Base-by-base conservation (phyloP, 2,113 vertebrate genomes). In the Dipodomys spectabilis region DNA sequence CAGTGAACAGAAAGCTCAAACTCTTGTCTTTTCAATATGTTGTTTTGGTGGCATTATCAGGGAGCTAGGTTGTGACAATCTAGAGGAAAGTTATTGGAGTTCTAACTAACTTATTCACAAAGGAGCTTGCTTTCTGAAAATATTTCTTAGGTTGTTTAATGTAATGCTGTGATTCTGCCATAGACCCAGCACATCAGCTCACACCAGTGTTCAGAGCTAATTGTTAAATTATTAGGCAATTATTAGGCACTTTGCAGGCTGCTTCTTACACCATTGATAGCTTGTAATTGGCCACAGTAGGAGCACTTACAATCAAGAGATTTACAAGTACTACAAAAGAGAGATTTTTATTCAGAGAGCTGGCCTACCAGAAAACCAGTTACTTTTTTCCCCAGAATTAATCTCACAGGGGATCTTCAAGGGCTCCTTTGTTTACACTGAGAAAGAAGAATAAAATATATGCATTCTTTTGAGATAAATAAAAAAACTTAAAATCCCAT, bases 241-340 rank as follows among this genome's bases (percentile, higher is more conserved):
- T 82, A 86, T 94, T 82, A 90, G 79, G 28, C 49, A n/a, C 44
- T 86, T 93, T 92, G 74, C 19, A 94, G 88, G 27, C 67, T 92
- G 11, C 30, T 93, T 64, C 11, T 90, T 94, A 91, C 71, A 87
- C 69, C 15, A 85, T 65, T 74, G 57, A 69, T 71, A 78, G 53
- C 65, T 74, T 90, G 92, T 93, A 77, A 75, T 74, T 85, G 67
- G 22, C 27, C 71, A 74, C 75, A 28, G 45, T 84, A 65, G 74
- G 71, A 74, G 20, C 80, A 45, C 10, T 82, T 87, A 65, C 6
- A 69, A 57, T 12, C 23, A 18, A 16, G 12, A 57, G 90, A 83
- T 53, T 71, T 44, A 35, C 35, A 96, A 94, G 90, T 83, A 49
- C 62, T 78, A 72, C 67, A 89, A 92, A 87, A 83, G 57, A 88